Evolutionary conservation across 2,888 invertebrate species (phyloP).

Genomic region (Meandrusa payeni): DNA sequence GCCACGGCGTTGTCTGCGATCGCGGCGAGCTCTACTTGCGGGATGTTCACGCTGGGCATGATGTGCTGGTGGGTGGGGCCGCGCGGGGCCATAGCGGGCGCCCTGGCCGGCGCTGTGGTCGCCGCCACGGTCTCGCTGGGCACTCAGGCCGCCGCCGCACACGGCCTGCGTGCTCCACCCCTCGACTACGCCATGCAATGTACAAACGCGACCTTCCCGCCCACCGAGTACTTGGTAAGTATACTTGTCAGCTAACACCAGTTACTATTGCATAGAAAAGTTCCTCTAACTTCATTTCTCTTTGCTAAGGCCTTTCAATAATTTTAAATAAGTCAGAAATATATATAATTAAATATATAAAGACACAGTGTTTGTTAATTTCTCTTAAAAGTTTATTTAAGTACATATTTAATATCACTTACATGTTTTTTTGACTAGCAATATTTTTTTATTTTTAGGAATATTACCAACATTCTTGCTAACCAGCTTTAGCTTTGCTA

Average conservation of each 20-base stretch:
- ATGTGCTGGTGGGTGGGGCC: conserved; percentile 89
- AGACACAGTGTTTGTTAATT: no score
- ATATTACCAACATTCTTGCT: no score
- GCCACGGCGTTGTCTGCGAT: conserved; percentile 90
- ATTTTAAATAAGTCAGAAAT: no score
- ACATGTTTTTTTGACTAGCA: no score
- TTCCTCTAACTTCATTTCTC: no score
- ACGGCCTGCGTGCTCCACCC: conserved; percentile 78
- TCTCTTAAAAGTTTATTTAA: no score
- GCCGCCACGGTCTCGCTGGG: conserved; percentile 85
- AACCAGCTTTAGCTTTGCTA: no score
- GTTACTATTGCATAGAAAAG: no score
- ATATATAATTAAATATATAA: no score
- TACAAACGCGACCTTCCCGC: conserved; percentile 47
- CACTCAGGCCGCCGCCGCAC: conserved; percentile 83
- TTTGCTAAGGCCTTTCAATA: no score
- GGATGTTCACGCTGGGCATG: conserved; percentile 92
- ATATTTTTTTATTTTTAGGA: no score
- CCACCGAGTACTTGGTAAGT: conserved; percentile 59
- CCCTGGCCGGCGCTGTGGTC: conserved; percentile 80
- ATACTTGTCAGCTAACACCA: not conserved
- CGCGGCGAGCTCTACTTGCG: conserved; percentile 90
- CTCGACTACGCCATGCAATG: conserved; percentile 45
- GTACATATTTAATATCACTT: no score
- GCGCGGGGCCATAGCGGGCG: conserved; percentile 82